Conservation (phyloP, 2,888 invertebrate species). For the Chrysolina americana region DNA sequence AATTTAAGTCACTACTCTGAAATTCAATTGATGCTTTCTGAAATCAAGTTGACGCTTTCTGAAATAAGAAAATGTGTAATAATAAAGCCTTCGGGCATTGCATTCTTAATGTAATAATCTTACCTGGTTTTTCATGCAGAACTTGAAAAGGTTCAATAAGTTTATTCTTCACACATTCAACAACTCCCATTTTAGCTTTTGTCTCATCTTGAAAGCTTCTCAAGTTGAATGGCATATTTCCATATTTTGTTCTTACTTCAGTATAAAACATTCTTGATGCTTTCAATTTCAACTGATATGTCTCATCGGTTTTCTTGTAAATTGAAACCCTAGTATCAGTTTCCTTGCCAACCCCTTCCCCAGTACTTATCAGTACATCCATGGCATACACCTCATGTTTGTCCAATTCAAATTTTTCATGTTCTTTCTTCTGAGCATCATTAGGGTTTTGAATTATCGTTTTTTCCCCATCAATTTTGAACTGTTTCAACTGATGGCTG, state of each 20-base stretch:
- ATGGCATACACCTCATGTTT: conserved; percentile 98
- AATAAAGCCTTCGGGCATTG: no score
- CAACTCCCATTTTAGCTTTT: conserved; percentile 97
- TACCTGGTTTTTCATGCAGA: conserved; percentile 81
- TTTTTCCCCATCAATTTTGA: conserved; percentile 98
- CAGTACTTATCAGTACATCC: conserved; percentile 95
- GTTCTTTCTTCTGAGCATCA: conserved; percentile 96
- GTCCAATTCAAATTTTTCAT: conserved; percentile 96
- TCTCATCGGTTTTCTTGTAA: conserved; percentile 98
- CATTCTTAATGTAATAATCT: conserved; percentile 27
- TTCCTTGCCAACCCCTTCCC: conserved; percentile 81
- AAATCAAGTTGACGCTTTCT: no score
- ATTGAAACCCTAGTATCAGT: conserved; percentile 96
- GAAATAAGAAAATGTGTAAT: no score
- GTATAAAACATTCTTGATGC: conserved; percentile 93
- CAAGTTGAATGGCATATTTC: conserved; percentile 97
- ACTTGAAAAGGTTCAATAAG: conserved; percentile 99
- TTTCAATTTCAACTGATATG: conserved; percentile 97
- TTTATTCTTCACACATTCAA: conserved; percentile 98
- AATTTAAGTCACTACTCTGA: no score
- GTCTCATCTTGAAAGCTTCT: conserved; percentile 96
- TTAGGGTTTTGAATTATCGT: conserved; percentile 97
- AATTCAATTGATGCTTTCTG: no score
- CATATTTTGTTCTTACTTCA: conserved; percentile 89
- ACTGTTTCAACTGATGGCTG: conserved; percentile 95